Conservation (phyloP, 2,113 vertebrate species). For the Ginglymostoma cirratum region DNA sequence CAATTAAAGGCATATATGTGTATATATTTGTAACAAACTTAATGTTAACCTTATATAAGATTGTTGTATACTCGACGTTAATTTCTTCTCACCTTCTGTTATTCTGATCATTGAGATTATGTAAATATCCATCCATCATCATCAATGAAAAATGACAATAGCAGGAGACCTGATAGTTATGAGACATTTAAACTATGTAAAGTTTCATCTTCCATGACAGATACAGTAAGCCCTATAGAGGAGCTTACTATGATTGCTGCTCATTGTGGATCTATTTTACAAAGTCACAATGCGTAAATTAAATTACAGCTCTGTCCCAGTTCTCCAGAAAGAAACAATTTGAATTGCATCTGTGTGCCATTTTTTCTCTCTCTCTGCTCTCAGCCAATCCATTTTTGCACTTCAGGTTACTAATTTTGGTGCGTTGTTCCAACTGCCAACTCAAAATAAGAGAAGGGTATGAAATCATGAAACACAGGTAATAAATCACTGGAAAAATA, state of each 20-base stretch:
- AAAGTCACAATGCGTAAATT: constrained; percentile 36
- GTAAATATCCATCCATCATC: background rate
- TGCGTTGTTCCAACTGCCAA: constrained; percentile 43
- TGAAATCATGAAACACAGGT: constrained; percentile 44
- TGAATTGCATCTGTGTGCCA: constrained; percentile 7
- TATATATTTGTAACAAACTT: background rate
- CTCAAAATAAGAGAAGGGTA: constrained; percentile 38
- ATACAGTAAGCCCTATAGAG: background rate
- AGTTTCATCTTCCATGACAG: background rate
- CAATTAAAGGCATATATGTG: background rate
- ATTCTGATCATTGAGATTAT: background rate
- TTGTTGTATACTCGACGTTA: background rate
- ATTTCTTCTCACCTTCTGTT: too few species aligned
- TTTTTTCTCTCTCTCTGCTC: constrained; percentile 37
- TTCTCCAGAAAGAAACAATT: constrained; percentile 41
- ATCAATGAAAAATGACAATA: background rate
- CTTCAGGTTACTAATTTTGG: constrained; percentile 45
- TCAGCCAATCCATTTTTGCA: constrained; percentile 41
- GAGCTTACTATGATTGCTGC: background rate
- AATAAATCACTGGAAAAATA: constrained; percentile 37
- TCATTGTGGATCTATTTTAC: constrained; percentile 27
- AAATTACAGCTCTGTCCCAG: background rate
- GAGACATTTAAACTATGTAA: background rate
- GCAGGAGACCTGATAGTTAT: background rate
- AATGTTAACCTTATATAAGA: background rate